Conservation (phyloP, 2,797 vertebrate genomes). For the Alca torda region DNA sequence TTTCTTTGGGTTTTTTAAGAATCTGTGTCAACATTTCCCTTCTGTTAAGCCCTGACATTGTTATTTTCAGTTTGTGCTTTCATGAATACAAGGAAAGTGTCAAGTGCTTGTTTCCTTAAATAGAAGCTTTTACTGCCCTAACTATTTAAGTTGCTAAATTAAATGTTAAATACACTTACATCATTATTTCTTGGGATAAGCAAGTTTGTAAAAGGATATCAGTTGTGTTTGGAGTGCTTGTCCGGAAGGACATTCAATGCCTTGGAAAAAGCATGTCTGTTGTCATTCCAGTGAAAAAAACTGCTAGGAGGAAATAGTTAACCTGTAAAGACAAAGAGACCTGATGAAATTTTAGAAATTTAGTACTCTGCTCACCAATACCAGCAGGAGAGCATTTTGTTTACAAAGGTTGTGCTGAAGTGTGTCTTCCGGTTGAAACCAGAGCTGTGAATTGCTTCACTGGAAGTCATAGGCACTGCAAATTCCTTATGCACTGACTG, state of each 20-base stretch:
- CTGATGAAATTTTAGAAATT: neutral
- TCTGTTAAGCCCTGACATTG: neutral
- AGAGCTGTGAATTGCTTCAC: neutral
- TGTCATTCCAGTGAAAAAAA: neutral
- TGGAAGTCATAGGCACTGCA: neutral
- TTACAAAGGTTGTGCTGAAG: neutral
- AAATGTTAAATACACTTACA: neutral
- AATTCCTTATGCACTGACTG: neutral
- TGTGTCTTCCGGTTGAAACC: neutral
- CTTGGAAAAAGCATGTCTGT: neutral
- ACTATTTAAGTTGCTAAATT: neutral
- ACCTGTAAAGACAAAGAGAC: neutral
- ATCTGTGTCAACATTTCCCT: neutral
- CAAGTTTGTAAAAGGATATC: neutral
- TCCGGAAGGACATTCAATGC: neutral
- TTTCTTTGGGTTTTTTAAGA: neutral
- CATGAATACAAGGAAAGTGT: neutral
- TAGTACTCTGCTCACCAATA: neutral
- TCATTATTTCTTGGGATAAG: neutral
- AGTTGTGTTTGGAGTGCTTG: neutral
- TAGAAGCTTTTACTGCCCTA: neutral
- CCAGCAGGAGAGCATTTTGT: neutral
- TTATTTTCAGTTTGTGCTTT: neutral
- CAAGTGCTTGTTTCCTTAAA: neutral
- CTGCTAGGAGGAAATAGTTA: neutral